These are phyloP conservation scores for Manduca sexta DNA, from an alignment of 1,140 invertebrate species.

Conservation along the genomic window DNA sequence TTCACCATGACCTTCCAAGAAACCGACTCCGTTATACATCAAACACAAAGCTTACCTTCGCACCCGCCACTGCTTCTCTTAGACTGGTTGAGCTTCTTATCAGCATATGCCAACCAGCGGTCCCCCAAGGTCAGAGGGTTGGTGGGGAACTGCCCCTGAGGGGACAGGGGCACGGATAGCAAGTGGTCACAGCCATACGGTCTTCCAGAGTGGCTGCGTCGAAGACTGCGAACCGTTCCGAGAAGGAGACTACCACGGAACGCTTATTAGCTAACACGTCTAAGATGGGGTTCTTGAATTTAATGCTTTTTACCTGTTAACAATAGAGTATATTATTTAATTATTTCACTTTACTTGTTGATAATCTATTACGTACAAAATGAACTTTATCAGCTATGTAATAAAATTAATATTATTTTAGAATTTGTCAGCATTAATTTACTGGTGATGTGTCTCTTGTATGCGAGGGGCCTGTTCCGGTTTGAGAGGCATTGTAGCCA, in stretches of 20 bases:
- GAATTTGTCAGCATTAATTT: no score
- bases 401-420: no score
- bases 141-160: slow-evolving; percentile 77
- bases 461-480: no score
- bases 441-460: no score
- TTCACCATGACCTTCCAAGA: no score
- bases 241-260: slow-evolving; percentile 89
- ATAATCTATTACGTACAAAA: no score
- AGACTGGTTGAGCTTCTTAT: slow-evolving; percentile 86
- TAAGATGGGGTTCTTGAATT: slow-evolving; percentile 92
- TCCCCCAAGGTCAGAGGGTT: slow-evolving; percentile 94
- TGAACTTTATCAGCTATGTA: no score
- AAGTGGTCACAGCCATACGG: slow-evolving; percentile 89
- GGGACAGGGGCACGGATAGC: slow-evolving; percentile 84
- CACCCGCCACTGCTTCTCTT: slow-evolving; percentile 92
- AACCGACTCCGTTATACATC: no score
- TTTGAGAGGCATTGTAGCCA: no score
- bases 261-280: slow-evolving; percentile 90
- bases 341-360: no score
- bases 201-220: slow-evolving; percentile 92
- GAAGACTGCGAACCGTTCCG: slow-evolving; percentile 93
- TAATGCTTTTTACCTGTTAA: slow-evolving; percentile 84
- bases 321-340: neutral
- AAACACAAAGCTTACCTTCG: slow-evolving; percentile 78
- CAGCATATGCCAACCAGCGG: slow-evolving; percentile 87